Evolutionary conservation across 1,140 invertebrate species (phyloP).

Genomic region (Drosophila ambigua): DNA sequence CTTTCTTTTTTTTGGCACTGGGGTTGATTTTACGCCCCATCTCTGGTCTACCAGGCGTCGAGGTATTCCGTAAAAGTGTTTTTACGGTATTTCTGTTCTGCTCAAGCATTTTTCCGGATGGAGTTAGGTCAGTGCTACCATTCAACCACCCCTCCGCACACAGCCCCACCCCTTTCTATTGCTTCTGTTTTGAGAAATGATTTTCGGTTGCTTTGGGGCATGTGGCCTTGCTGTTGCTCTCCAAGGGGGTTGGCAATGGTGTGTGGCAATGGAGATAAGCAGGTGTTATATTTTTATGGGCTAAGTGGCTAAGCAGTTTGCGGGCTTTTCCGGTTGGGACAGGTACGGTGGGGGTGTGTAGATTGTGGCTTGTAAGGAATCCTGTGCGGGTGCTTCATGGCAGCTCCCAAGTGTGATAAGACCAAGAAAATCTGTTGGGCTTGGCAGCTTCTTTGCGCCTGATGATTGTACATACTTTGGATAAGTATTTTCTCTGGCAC

Average conservation of each 20-base stretch:
- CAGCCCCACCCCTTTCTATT: slow-evolving; percentile 2
- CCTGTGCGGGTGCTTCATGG: slow-evolving; percentile 21
- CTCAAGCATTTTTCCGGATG: slow-evolving; percentile 39
- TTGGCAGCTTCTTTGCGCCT: too few relatives aligned
- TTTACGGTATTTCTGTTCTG: slow-evolving; percentile 75
- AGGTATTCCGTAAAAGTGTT: slow-evolving; percentile 81
- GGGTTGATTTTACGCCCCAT: slow-evolving; percentile 76
- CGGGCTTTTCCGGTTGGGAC: neutral
- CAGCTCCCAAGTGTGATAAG: slow-evolving; percentile 13
- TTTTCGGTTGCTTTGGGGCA: slow-evolving; percentile 59
- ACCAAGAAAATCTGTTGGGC: neutral
- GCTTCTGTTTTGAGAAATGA: slow-evolving; percentile 46
- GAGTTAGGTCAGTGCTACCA: slow-evolving; percentile 66
- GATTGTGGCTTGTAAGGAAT: slow-evolving; percentile 10
- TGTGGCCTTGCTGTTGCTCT: slow-evolving; percentile 34
- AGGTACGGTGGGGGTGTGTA: neutral
- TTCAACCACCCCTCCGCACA: neutral
- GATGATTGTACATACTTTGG: too few relatives aligned
- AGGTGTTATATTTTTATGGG: slow-evolving; percentile 78
- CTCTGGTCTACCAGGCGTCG: slow-evolving; percentile 75
- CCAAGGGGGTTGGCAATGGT: neutral
- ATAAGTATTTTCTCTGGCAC: too few relatives aligned
- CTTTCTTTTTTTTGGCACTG: slow-evolving; percentile 26
- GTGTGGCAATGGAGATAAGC: slow-evolving; percentile 61
- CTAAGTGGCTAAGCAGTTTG: slow-evolving; percentile 71